Evolutionary conservation across 2,888 invertebrate species (phyloP).

Genomic region (Branchipolynoe longqiensis): DNA sequence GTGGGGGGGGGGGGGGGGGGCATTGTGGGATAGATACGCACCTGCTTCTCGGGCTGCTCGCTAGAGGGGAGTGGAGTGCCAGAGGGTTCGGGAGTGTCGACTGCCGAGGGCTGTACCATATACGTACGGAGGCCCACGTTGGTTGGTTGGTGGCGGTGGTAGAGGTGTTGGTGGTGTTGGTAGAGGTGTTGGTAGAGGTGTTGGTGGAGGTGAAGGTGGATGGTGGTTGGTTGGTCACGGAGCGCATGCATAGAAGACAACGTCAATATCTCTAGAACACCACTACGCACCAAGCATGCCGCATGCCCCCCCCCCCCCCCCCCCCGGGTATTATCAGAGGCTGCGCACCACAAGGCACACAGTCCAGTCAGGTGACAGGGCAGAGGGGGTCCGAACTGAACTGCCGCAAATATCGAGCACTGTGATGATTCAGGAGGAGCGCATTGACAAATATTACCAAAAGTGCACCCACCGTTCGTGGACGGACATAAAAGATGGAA

Average conservation of each 20-base stretch:
- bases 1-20: no score
- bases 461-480: no score
- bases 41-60: constrained; percentile 50
- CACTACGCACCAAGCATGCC: constrained; percentile 51
- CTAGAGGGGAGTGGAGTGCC: constrained; percentile 33
- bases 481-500: no score
- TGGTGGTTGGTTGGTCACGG: no score
- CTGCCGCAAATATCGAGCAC: no score
- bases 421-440: no score
- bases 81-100: constrained; percentile 25
- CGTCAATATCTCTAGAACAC: constrained; percentile 43
- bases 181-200: neutral
- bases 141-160: constrained; percentile 27
- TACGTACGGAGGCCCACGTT: constrained; percentile 11
- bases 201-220: constrained; percentile 21
- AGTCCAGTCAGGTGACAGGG: no score
- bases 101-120: constrained; percentile 38
- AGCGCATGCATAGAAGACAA: constrained; percentile 45
- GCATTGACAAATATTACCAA: no score
- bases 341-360: no score
- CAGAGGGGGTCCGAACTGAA: no score
- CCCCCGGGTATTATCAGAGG: no score
- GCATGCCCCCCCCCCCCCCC: constrained; percentile 6
- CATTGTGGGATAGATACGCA: neutral
- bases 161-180: constrained; percentile 5